These are phyloP conservation scores for Sarcophaga peregrina DNA, from an alignment of 1,140 invertebrate species.

Conservation along the genomic window DNA sequence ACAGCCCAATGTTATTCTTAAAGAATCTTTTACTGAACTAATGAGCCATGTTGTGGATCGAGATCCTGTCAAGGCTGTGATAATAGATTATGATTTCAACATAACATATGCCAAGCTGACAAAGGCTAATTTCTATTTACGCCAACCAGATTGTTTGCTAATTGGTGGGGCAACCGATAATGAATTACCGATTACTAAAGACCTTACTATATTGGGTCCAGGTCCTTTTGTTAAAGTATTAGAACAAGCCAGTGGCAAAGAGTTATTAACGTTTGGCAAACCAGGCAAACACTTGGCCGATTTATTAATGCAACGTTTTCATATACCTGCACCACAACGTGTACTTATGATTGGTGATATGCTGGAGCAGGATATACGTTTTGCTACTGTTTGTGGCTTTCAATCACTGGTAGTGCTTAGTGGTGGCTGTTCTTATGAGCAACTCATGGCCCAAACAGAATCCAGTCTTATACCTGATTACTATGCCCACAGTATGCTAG, in stretches of 20 bases:
- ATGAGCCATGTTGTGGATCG: conserved; percentile 61
- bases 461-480: conserved; percentile 66
- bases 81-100: conserved; percentile 69
- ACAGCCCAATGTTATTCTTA: conserved; percentile 59
- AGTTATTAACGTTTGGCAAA: conserved; percentile 68
- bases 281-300: conserved; percentile 68
- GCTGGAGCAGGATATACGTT: conserved; percentile 71
- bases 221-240: conserved; percentile 68
- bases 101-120: conserved; percentile 67
- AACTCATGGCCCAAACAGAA: conserved; percentile 51
- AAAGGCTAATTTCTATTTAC: conserved; percentile 67
- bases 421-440: conserved; percentile 64
- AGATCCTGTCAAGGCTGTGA: conserved; percentile 68
- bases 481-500: conserved; percentile 65
- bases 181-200: conserved; percentile 62
- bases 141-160: conserved; percentile 67
- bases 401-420: conserved; percentile 69
- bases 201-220: conserved; percentile 60
- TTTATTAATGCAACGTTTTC: conserved; percentile 63
- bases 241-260: conserved; percentile 61
- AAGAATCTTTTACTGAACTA: conserved; percentile 62
- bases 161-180: conserved; percentile 68
- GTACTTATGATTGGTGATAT: conserved; percentile 75
- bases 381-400: conserved; percentile 69
- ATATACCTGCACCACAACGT: conserved; percentile 67